Base-by-base conservation (phyloP, 2,888 invertebrate species). In the Trachelus tabidus region DNA sequence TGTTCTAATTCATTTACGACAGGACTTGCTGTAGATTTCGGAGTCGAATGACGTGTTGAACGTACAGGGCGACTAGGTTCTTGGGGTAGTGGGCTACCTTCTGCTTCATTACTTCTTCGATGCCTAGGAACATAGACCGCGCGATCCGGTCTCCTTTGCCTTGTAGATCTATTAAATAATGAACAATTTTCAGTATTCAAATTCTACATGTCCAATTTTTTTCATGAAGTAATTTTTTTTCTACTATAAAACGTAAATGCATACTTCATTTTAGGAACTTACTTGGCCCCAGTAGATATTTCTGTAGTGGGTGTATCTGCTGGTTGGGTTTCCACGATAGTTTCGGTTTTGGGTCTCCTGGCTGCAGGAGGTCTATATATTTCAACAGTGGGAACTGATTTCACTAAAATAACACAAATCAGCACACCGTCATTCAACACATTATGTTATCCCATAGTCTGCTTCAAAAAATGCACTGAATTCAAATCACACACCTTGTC, bases 71-170 rank as follows among this genome's bases (percentile, higher is more conserved):
- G 68, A 37, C 34, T 71, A 79, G 81, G 77, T 83, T 81, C 73
- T 83, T 81, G 37, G 0, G 77, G 73, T 30, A 76, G 76, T 12
- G 74, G 77, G 71, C 37, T 79, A 15, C 73, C 83, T 73, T 85
- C 87, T 11, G 92, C 91, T n/a, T 92, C 88, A 35, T 90, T 73
- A 40, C 85, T 86, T 79, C 95, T 93, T 81, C 95, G 93, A 80
- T 95, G 95, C 88, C 95, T 93, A 80, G 96, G 96, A 81, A 96
- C 95, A 92, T 96, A 97, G 76, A 96, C 95, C 33, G 96, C 96
- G 69, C 95, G 94, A 91, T 96, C 96, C 75, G 96, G 96, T 83
- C 96, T 94, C 79, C 95, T 94, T 73, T 88, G 89, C 15, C 89
- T 76, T 37, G 37, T 35, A 31, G 33, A 68, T 34, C 30, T 76